Conservation (phyloP, 2,888 invertebrate species). For the Iselma pallidipennis region DNA sequence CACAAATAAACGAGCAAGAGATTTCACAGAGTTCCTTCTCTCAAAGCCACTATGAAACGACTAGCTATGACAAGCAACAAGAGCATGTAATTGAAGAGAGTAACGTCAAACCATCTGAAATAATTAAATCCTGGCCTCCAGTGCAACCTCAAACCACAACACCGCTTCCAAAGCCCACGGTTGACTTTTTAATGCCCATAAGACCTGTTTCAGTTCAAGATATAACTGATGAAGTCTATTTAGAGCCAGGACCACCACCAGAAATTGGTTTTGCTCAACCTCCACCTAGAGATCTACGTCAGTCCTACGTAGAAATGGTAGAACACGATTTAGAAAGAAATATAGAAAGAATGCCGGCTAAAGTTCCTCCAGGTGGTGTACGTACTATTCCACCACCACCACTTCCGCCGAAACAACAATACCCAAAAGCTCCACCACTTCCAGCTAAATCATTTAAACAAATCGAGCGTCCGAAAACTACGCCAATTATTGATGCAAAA, state of each 20-base stretch:
- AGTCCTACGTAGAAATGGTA: slow-evolving; percentile 62
- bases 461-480: slow-evolving; percentile 41
- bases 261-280: slow-evolving; percentile 68
- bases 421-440: slow-evolving; percentile 54
- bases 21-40: slow-evolving; percentile 35
- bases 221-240: slow-evolving; percentile 57
- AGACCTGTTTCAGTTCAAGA: slow-evolving; percentile 55
- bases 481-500: slow-evolving; percentile 38
- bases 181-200: slow-evolving; percentile 38
- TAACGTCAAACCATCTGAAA: slow-evolving; percentile 55
- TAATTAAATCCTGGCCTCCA: slow-evolving; percentile 59
- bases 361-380: slow-evolving; percentile 60
- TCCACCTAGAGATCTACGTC: slow-evolving; percentile 55
- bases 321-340: slow-evolving; percentile 62
- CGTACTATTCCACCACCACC: slow-evolving; percentile 61
- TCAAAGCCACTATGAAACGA: slow-evolving; percentile 31
- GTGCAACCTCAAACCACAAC: slow-evolving; percentile 47
- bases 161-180: slow-evolving; percentile 39
- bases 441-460: slow-evolving; percentile 47
- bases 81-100: slow-evolving; percentile 53
- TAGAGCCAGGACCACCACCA: slow-evolving; percentile 71
- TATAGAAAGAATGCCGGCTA: slow-evolving; percentile 58
- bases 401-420: slow-evolving; percentile 53
- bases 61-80: slow-evolving; percentile 8
- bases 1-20: slow-evolving; percentile 52